Evolutionary conservation across 64 coral and sea anemone species (phyloP).

Genomic region (Dendrophyllia cribrosa): DNA sequence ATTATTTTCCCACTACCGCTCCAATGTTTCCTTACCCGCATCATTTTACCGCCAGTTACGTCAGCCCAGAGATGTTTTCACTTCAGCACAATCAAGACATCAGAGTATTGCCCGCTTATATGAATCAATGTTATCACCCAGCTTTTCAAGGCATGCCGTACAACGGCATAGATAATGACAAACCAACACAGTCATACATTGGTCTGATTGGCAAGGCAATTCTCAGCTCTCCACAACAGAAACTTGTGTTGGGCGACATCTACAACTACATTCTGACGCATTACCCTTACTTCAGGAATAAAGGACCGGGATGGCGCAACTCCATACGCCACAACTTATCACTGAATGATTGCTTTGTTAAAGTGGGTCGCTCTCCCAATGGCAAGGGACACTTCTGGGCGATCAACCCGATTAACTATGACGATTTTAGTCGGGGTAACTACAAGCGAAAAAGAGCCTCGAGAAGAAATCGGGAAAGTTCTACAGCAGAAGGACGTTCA

Average conservation of each 20-base stretch:
- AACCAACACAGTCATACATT: constrained; percentile 82
- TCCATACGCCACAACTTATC: constrained; percentile 69
- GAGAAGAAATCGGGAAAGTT: constrained; percentile 5
- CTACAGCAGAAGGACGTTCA: background rate
- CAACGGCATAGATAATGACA: constrained; percentile 47
- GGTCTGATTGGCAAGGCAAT: constrained; percentile 76
- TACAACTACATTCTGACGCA: constrained; percentile 68
- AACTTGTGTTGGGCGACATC: constrained; percentile 69
- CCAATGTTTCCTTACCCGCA: background rate
- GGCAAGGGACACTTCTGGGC: constrained; percentile 81
- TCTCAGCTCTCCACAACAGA: constrained; percentile 66
- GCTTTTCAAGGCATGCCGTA: constrained; percentile 1
- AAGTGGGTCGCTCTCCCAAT: constrained; percentile 64
- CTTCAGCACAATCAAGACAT: background rate
- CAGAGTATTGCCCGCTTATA: background rate
- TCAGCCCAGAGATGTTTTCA: background rate
- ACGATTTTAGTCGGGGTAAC: constrained; percentile 68
- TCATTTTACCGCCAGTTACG: background rate
- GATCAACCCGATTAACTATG: constrained; percentile 64
- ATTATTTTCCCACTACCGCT: constrained; percentile 1
- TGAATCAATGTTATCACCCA: background rate
- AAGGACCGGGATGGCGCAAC: constrained; percentile 70
- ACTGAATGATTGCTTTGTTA: constrained; percentile 73
- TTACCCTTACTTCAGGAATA: constrained; percentile 73
- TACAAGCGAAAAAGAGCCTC: constrained; percentile 56